Conservation (phyloP, 2,888 invertebrate genomes). For the Apeira syringaria region DNA sequence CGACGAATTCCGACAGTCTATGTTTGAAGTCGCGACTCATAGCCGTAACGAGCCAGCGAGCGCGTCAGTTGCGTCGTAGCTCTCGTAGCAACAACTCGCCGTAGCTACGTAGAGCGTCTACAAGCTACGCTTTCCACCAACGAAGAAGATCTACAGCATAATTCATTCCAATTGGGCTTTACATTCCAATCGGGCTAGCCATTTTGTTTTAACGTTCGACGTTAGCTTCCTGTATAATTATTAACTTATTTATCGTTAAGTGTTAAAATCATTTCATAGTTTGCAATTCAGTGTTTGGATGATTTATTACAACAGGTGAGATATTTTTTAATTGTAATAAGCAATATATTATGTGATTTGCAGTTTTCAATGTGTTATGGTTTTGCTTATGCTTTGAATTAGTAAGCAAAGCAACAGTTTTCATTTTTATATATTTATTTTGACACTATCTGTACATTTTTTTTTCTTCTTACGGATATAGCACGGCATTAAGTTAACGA, state of each 20-base stretch:
- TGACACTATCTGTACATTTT: background rate
- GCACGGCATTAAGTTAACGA: background rate
- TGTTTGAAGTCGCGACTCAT: slow-evolving; percentile 52
- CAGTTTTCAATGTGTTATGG: too few species aligned
- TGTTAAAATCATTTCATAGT: slow-evolving; percentile 9
- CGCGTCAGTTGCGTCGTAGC: slow-evolving; percentile 70
- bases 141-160: slow-evolving; percentile 7
- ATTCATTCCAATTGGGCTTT: too few species aligned
- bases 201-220: slow-evolving; percentile 4
- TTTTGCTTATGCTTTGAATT: too few species aligned
- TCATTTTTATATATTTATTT: too few species aligned
- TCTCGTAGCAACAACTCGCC: slow-evolving; percentile 43
- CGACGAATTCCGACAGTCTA: slow-evolving; percentile 53
- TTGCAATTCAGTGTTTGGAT: slow-evolving; percentile 42
- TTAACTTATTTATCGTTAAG: too few species aligned
- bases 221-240: too few species aligned
- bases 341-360: background rate
- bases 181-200: too few species aligned
- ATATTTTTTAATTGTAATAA: background rate
- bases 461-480: background rate
- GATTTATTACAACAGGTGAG: slow-evolving; percentile 46
- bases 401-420: too few species aligned
- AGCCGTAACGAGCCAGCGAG: slow-evolving; percentile 43
- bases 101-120: slow-evolving; percentile 31
- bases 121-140: slow-evolving; percentile 21